A percentile compares a stretch with the other conserved stretches of the same genome.
Evolutionary conservation across 2,888 invertebrate species (phyloP).

Genomic region (Melinaea menophilus): DNA sequence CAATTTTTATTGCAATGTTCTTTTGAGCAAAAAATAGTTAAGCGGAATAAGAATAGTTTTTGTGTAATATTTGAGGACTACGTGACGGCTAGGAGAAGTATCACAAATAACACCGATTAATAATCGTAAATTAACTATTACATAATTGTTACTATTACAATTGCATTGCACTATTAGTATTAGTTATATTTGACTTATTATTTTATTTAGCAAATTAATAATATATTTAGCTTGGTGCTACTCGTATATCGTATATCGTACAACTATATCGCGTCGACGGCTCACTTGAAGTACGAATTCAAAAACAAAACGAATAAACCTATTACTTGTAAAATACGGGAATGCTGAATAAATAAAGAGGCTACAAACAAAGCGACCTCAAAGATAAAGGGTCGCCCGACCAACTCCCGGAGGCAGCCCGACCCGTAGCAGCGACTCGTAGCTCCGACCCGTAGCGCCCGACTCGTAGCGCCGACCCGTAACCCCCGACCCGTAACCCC

Average conservation of each 20-base stretch:
- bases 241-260: background rate
- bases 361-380: slow-evolving; percentile 64
- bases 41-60: too few relatives aligned
- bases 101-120: too few relatives aligned
- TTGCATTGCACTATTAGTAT: too few relatives aligned
- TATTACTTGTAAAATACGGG: slow-evolving; percentile 35
- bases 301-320: slow-evolving; percentile 43
- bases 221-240: background rate
- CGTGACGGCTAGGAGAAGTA: too few relatives aligned
- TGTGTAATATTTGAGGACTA: too few relatives aligned
- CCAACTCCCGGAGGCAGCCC: slow-evolving; percentile 44
- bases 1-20: too few relatives aligned
- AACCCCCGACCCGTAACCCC: slow-evolving; percentile 21
- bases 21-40: too few relatives aligned
- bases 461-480: background rate
- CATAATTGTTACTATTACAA: too few relatives aligned
- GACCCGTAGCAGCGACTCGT: slow-evolving; percentile 28
- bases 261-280: background rate
- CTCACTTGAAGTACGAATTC: slow-evolving; percentile 3
- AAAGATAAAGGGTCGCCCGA: slow-evolving; percentile 48
- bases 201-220: too few relatives aligned
- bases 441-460: background rate
- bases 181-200: too few relatives aligned
- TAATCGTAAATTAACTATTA: too few relatives aligned
- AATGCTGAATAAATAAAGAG: slow-evolving; percentile 60